Evolutionary conservation across 2,797 vertebrate species (phyloP), one percentile per base, ranked within the genome.

Genomic region (Melopsittacus undulatus): DNA sequence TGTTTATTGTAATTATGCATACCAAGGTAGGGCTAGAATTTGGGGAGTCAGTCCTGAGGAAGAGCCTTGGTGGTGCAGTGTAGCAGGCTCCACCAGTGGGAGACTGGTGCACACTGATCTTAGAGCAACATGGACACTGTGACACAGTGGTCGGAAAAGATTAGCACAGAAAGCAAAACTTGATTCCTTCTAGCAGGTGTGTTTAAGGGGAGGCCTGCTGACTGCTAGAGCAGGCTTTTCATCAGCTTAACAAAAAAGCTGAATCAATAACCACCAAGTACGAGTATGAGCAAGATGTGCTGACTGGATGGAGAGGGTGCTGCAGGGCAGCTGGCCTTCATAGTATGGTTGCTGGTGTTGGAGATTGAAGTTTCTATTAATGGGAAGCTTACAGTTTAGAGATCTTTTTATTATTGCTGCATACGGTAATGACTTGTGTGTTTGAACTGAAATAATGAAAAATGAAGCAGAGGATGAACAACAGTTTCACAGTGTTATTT

Each of bases 81-180:
- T 1, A 26, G 69, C n/a, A 45, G 15, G 14, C 2, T 34, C 38
- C 3, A 1, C 5, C 0, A 5, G 19, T 7, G 32, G 36, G 22
- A 51, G 19, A 10, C 18, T 17, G 23, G 16, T 27, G 66, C 36
- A 15, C 23, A 0, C 30, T 26, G 29, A 10, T 72, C 8, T 52
- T 66, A 13, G 17, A 29, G 68, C 42, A 91, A 21, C 45, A 23
- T 3, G 6, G 40, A 12, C 22, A 2, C 22, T 5, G 48, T 19
- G 52, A 48, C 5, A 17, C 4, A 19, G 57, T 0, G 0, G 2
- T 45, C 32, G 20, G 61, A 85, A 18, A 57, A 32, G 42, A 36
- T 40, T 8, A 64, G 24, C 38, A 20, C 4, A 43, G 17, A 63
- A 61, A 64, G 3, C 21, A 70, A 62, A 54, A 11, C 54, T 79